Percentiles rank a stretch among this genome's conserved stretches.
Evolutionary conservation across 1,140 invertebrate genomes (phyloP).

Genomic region (Drosophila repletoides): DNA sequence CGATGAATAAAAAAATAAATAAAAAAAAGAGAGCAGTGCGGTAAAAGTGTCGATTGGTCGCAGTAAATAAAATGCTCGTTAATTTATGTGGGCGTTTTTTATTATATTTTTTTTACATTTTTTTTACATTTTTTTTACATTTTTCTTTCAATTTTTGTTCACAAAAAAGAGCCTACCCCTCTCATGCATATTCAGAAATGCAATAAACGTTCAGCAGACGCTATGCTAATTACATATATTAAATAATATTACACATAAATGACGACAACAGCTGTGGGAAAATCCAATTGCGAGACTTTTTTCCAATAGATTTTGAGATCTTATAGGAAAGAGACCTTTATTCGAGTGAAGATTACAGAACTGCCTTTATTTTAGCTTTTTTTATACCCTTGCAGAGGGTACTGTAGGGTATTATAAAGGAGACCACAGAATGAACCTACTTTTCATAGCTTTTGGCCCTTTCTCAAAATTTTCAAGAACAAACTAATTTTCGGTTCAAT

Average conservation of each 20-base stretch:
- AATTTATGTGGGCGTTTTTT: constrained; percentile 57
- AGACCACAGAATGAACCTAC: no score
- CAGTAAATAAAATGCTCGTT: constrained; percentile 57
- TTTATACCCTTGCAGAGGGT: no score
- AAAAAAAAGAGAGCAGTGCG: constrained; percentile 22
- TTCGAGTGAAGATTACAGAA: no score
- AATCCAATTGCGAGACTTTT: not conserved
- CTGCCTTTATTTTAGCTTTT: no score
- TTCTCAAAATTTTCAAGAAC: no score
- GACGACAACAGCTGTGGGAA: constrained; percentile 14
- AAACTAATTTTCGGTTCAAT: no score
- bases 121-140: not conserved
- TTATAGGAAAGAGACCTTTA: no score
- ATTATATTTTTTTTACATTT: constrained; percentile 24
- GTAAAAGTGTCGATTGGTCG: constrained; percentile 55
- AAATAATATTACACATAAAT: constrained; percentile 10
- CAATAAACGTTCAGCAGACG: constrained; percentile 2
- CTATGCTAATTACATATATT: constrained; percentile 5
- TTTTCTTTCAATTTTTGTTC: not conserved
- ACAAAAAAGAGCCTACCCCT: not conserved
- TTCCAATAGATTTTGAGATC: not conserved
- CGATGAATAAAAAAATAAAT: not conserved
- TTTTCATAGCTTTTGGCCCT: no score
- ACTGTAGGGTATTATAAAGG: no score
- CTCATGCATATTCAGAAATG: constrained; percentile 6